Percentiles rank a stretch among this genome's conserved stretches.
phyloP scores from a whole-genome alignment of 2,888 invertebrate species.

The Tipula confusa region DNA sequence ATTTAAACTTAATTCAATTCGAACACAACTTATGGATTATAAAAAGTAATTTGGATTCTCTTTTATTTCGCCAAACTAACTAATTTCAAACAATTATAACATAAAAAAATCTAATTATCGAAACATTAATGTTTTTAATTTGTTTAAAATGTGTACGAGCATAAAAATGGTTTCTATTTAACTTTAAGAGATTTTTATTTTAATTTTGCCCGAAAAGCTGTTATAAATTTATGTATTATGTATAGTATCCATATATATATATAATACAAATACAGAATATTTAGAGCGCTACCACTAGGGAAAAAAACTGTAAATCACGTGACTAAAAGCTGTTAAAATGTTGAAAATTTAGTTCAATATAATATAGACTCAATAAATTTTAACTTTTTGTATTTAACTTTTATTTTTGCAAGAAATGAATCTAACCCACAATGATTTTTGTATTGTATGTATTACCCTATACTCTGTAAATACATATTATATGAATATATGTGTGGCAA shows the following conservation, averaged over 20 bases:
- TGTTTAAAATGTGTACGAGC: background rate
- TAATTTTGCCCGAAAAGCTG: conserved; percentile 12
- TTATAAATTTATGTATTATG: background rate
- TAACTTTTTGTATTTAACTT: background rate
- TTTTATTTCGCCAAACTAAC: background rate
- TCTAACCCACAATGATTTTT: background rate
- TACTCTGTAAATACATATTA: background rate
- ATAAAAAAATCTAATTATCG: background rate
- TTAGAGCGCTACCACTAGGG: background rate
- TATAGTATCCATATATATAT: background rate
- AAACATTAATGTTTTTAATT: conserved; percentile 12
- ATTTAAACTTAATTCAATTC: background rate
- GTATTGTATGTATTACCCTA: background rate
- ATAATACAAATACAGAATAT: no score
- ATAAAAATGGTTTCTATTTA: background rate
- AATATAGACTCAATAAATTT: background rate
- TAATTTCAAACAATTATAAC: background rate
- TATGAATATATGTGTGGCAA: no score
- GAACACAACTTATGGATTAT: background rate
- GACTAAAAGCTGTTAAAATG: conserved; percentile 25
- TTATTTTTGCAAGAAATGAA: background rate
- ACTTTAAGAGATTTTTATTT: background rate
- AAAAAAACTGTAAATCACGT: background rate
- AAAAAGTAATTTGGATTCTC: background rate
- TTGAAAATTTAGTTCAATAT: background rate